These are phyloP conservation scores for Cryptotis parvus DNA, from an alignment of 2,113 vertebrate genomes.

Conservation along the genomic window DNA sequence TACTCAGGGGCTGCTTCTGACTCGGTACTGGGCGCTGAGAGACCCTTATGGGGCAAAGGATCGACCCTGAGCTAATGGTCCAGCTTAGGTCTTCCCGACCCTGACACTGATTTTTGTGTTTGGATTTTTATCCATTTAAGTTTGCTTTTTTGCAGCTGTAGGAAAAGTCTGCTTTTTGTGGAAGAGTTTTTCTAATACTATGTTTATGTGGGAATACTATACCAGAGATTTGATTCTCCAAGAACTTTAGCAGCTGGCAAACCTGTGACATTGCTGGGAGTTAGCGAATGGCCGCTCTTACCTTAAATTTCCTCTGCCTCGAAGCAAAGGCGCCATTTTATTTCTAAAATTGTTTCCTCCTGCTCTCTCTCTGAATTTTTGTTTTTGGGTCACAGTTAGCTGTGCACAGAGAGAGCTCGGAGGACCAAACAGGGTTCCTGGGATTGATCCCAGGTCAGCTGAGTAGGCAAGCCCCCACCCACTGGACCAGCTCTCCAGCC, in stretches of 20 bases:
- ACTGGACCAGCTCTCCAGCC: too few species aligned
- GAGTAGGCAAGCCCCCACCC: too few species aligned
- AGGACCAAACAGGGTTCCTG: too few species aligned
- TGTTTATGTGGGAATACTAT: background rate
- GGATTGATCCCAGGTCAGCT: too few species aligned
- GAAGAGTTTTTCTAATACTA: background rate
- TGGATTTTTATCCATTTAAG: conserved; percentile 13
- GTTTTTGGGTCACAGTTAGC: too few species aligned
- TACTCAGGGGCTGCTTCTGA: too few species aligned
- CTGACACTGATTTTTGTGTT: conserved; percentile 12
- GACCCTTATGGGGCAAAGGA: too few species aligned
- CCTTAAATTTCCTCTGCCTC: background rate
- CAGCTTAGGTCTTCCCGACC: too few species aligned
- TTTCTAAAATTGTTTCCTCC: background rate
- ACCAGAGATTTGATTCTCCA: background rate
- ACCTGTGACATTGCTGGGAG: background rate
- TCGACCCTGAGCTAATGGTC: too few species aligned
- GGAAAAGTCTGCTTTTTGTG: background rate
- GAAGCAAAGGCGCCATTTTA: background rate
- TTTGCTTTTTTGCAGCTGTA: background rate
- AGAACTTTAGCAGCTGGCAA: too few species aligned
- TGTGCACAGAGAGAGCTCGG: too few species aligned
- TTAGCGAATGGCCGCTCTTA: background rate
- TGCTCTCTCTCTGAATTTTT: background rate
- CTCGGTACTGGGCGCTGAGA: too few species aligned